Evolutionary conservation across 1,140 invertebrate genomes (phyloP).

Genomic region (Drosophila miranda): DNA sequence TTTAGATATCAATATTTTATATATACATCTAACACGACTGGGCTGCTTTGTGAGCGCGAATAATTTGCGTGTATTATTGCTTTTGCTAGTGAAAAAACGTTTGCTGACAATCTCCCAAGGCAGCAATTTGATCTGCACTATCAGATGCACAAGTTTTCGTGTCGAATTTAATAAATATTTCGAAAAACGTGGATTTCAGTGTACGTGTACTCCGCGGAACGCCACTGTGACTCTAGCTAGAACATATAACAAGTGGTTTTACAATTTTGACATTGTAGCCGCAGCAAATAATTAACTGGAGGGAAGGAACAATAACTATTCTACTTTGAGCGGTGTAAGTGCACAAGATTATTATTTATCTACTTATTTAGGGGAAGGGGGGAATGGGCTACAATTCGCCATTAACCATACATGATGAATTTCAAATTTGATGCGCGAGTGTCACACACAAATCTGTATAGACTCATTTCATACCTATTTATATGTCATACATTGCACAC

Average conservation of each 20-base stretch:
- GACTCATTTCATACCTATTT: no score
- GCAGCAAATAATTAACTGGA: constrained; percentile 34
- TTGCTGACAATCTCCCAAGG: neutral
- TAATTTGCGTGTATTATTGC: constrained; percentile 36
- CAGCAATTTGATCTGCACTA: no score
- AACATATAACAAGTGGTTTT: constrained; percentile 76
- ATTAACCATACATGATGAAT: no score
- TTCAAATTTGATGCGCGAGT: no score
- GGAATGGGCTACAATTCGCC: no score
- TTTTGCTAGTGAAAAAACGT: constrained; percentile 25
- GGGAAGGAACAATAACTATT: constrained; percentile 12
- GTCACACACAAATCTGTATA: no score
- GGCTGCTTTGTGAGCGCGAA: constrained; percentile 36
- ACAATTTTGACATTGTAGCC: constrained; percentile 41
- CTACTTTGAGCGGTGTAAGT: constrained; percentile 34
- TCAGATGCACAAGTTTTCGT: constrained; percentile 3
- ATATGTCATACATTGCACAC: no score
- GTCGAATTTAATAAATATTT: neutral
- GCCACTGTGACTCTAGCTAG: constrained; percentile 36
- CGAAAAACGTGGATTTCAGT: constrained; percentile 10
- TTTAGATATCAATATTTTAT: constrained; percentile 4
- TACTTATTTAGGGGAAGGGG: constrained; percentile 7
- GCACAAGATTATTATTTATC: constrained; percentile 10
- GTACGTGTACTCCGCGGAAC: constrained; percentile 51
- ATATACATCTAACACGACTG: neutral